A percentile compares a stretch with the other conserved stretches of the same genome.
Conservation (phyloP, 23 tunicate genomes). For the Clavelina lepadiformis region DNA sequence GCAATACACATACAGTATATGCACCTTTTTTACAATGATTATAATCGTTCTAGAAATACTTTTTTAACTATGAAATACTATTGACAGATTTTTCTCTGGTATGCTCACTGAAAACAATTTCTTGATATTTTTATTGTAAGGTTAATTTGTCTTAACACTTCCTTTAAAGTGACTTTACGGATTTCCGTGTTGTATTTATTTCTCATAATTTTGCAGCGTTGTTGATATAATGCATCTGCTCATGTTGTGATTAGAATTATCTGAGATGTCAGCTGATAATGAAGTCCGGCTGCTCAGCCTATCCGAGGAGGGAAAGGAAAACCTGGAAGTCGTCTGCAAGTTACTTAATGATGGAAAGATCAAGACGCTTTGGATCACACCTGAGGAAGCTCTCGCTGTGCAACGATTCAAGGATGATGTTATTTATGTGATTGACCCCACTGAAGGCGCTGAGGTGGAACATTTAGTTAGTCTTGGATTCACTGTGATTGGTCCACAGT, state of each 20-base stretch:
- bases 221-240: not conserved
- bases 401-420: slow-evolving; percentile 42
- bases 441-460: slow-evolving; percentile 50
- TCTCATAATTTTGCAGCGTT: no score
- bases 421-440: slow-evolving; percentile 73
- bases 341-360: slow-evolving; percentile 22
- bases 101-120: no score
- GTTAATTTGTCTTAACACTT: no score
- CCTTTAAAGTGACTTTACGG: no score
- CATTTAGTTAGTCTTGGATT: slow-evolving; percentile 45
- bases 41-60: no score
- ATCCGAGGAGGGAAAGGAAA: slow-evolving; percentile 76
- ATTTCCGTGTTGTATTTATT: no score
- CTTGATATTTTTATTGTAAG: no score
- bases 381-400: slow-evolving; percentile 18
- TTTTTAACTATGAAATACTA: no score
- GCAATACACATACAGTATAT: no score
- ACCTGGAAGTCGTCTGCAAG: slow-evolving; percentile 48
- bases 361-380: slow-evolving; percentile 16
- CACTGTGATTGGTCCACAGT: slow-evolving; percentile 74
- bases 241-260: not conserved
- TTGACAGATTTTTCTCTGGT: no score
- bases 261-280: slow-evolving; percentile 34
- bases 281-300: slow-evolving; percentile 54
- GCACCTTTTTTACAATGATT: no score